Evolutionary conservation across 2,797 vertebrate genomes (phyloP), one percentile per base, ranked within the genome.

Genomic region (Thalassophryne amazonica): DNA sequence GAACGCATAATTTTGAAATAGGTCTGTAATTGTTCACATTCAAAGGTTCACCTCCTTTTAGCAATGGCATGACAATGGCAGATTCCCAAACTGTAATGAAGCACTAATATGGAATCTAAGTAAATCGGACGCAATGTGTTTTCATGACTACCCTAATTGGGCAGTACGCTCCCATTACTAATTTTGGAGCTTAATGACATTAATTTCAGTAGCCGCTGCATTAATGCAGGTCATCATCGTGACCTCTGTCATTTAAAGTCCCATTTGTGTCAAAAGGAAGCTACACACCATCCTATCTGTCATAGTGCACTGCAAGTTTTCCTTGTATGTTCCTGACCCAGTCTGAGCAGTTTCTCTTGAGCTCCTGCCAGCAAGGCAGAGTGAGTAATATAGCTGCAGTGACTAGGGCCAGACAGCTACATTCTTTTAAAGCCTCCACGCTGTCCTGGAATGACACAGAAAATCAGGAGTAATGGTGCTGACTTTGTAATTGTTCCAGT

Each of bases 381-480:
- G 67, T 77, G 80, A 82, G 72, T 77, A 80, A 82, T 80, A 76
- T 65, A 76, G 67, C 58, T 63, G 63, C 21, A 2, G 60, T 47
- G 73, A 74, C 59, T 59, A 55, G 41, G 50, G 31, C 69, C 15
- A 59, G 39, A 75, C 61, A 51, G 67, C 55, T 48, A 48, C 65
- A 69, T 74, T 73, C 63, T 70, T 78, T 27, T 12, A 42, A 75
- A 69, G 62, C 34, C 23, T 53, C 51, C 34, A 46, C 3, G 0
- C 18, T 45, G 60, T 69, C 72, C 53, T 31, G 39, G 12, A 32
- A 65, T 73, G 64, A 60, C 56, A 75, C 69, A 52, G 45, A 73
- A 61, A 74, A 72, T 47, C 34, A 69, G 45, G 40, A 60, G 53
- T 24, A 59, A 75, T 32, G 27, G 16, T 9, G n/a, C 10, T 22